Evolutionary conservation across 2,797 vertebrate species (phyloP), one percentile per base, ranked within the genome.

Genomic region (Sebastes diploproa): DNA sequence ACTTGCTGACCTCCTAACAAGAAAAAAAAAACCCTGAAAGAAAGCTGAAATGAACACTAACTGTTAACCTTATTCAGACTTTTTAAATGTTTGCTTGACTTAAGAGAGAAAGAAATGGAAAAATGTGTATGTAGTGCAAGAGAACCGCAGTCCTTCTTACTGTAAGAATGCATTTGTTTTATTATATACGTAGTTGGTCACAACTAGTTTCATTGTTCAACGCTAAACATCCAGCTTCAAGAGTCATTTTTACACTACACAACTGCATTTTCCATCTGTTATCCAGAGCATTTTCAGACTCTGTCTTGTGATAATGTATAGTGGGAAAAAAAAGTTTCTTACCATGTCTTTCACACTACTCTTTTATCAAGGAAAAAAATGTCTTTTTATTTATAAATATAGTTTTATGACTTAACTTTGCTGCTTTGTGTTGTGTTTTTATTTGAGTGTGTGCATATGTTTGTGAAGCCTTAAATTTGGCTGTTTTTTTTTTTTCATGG

Each of bases 361-460:
- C 91, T 95, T 95, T 95, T 93, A 94, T 92, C 86, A 90, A 95
- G 89, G 75, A 91, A 93, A 93, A 88, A 93, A 93, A 89, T 88
- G 89, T 91, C 90, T 95, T 96, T 96, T 96, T 95, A 96, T 96
- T 96, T 96, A 96, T 96, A 95, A 96, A 96, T 95, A 96, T 96
- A 96, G 95, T 96, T 96, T 96, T 96, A 96, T 96, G 95, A 95
- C 94, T 93, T 91, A 94, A 93, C 71, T 69, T 65, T 86, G 81
- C 46, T 58, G 42, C 42, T 42, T 36, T 69, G 81, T 80, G 65
- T 88, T 62, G 3, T 72, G 72, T 84, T 80, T 80, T 81, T 77
- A 50, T 89, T 70, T 78, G 65, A 78, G 22, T 70, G 71, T 79
- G 7, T 67, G 25, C 2, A 4, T 10, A 2, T 62, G 29, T 68